These are phyloP conservation scores for Telenomus remus DNA, from an alignment of 1,140 invertebrate species.

Conservation along the genomic window DNA sequence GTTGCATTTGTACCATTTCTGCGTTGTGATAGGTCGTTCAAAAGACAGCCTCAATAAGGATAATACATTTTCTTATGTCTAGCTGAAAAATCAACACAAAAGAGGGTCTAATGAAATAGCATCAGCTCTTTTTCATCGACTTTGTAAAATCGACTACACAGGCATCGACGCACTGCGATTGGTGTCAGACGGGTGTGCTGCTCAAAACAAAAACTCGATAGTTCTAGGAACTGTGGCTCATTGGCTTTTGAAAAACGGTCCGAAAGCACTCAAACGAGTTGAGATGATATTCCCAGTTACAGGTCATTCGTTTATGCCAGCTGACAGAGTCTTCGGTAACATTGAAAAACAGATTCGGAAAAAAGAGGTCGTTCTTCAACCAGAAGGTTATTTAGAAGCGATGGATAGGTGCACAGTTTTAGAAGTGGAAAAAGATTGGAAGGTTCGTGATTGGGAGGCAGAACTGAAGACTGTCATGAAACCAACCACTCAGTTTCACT, in stretches of 20 bases:
- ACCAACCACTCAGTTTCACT: background rate
- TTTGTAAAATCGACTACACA: background rate
- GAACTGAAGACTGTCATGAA: background rate
- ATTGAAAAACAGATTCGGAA: background rate
- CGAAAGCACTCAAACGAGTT: background rate
- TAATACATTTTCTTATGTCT: background rate
- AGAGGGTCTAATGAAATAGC: slow-evolving; percentile 4
- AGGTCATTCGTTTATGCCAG: background rate
- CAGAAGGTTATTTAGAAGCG: background rate
- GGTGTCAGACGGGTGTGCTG: background rate
- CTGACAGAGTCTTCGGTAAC: background rate
- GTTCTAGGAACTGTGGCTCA: background rate
- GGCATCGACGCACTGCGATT: background rate
- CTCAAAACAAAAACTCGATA: background rate
- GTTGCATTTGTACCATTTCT: background rate
- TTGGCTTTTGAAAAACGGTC: background rate
- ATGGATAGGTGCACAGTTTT: background rate
- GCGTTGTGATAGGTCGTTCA: background rate
- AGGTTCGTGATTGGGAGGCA: background rate
- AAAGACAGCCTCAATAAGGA: background rate
- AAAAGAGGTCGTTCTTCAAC: background rate
- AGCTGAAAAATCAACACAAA: background rate
- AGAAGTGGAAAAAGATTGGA: background rate
- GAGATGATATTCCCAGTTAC: background rate
- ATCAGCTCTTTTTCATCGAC: background rate